phyloP scores from a whole-genome alignment of 2,797 vertebrate species.

The Melanotaenia pygmaea region DNA sequence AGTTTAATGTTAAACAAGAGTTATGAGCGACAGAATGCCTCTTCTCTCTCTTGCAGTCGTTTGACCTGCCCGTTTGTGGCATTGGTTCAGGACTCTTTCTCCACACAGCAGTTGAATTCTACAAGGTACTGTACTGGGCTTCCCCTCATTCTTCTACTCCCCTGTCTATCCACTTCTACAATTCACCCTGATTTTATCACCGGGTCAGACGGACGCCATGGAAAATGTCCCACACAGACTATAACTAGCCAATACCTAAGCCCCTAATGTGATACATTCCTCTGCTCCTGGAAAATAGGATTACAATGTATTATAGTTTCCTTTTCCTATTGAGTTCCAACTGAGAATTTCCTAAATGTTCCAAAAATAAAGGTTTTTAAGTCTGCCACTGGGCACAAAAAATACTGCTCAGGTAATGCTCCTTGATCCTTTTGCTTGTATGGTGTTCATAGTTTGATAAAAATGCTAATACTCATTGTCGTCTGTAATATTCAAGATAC shows the following conservation, averaged over 20 bases:
- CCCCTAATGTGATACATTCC: slow-evolving; percentile 17
- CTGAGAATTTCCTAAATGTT: too few species aligned
- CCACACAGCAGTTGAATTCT: slow-evolving; percentile 75
- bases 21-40: slow-evolving; percentile 48
- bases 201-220: slow-evolving; percentile 11
- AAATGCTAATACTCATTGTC: too few species aligned
- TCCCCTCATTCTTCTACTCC: slow-evolving; percentile 12
- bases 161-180: slow-evolving; percentile 16
- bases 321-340: too few species aligned
- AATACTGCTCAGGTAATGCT: too few species aligned
- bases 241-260: slow-evolving; percentile 20
- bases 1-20: slow-evolving; percentile 11
- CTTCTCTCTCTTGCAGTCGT: slow-evolving; percentile 70
- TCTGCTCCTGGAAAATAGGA: too few species aligned
- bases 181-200: slow-evolving; percentile 31
- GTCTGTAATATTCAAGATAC: too few species aligned
- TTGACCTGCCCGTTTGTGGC: slow-evolving; percentile 69
- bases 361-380: too few species aligned
- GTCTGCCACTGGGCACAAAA: too few species aligned
- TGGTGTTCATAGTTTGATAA: too few species aligned
- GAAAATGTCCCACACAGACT: slow-evolving; percentile 32
- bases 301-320: too few species aligned
- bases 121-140: slow-evolving; percentile 66
- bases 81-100: slow-evolving; percentile 70
- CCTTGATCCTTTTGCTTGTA: too few species aligned